Evolutionary conservation across 2,888 invertebrate genomes (phyloP), one percentile per base, ranked within the genome.

Genomic region (Euzetes globulus): DNA sequence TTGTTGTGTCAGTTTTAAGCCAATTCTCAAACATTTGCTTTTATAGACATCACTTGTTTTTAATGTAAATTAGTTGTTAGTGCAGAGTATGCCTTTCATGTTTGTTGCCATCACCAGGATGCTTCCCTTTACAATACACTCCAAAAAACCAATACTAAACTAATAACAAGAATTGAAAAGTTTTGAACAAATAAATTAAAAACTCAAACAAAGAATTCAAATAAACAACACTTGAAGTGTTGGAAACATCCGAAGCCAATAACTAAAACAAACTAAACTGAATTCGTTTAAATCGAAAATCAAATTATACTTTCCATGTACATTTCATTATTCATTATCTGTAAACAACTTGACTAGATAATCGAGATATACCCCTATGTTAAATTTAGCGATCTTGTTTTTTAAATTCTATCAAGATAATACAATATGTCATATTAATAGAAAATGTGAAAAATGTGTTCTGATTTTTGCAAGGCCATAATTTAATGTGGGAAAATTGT

Each of bases 1-100:
- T 65, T 65, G 65, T 65, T 65, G 65, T 65, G 65, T 65, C 65
- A 65, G 41, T 65, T 65, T 15, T 63, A 65, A 65, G 65, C 65
- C 65, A 65, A 41, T 65, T 58, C 58, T 25, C 58, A 58, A 58
- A 58, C 65, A 65, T 65, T 65, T 17, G 19, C 65, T 65, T 65
- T 65, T 65, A 27, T 41, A 41, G 33, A 41, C 65, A 65, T 41
- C 33, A 65, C 29, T 27, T 29, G 22, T 25, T 55, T 55, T 25
- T 22, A 55, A 63, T 63, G 37, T 33, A 63, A 63, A 63, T 63
- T 63, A 63, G 33, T 33, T 33, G 25, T 55, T 6, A 55, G 25
- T 55, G 22, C 25, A 25, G 6, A 6, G n/a, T 50, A n/a, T 50
- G 55, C 55, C 55, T 22, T n/a, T 19, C 19, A 2, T 9, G 5